These are phyloP conservation scores for Octopus sinensis DNA, from an alignment of 1,140 invertebrate genomes.

Conservation along the genomic window DNA sequence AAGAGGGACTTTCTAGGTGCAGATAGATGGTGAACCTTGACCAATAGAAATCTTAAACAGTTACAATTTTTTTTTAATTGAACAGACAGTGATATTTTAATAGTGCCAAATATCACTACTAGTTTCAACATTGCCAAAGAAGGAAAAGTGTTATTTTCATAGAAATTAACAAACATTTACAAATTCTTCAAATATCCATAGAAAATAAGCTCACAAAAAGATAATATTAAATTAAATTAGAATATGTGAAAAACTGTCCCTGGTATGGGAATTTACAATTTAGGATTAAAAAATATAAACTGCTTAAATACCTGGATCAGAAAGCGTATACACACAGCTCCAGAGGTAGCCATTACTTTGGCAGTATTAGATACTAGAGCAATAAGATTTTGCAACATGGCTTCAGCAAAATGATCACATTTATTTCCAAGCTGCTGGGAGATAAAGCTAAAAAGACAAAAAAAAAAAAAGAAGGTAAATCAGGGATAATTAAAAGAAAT, in stretches of 20 bases:
- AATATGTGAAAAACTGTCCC: too few relatives aligned
- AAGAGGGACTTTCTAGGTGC: too few relatives aligned
- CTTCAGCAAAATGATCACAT: slow-evolving; percentile 81
- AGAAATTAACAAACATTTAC: not conserved
- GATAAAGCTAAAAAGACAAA: slow-evolving; percentile 65
- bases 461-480: not conserved
- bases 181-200: not conserved
- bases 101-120: not conserved
- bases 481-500: too few relatives aligned
- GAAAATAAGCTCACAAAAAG: too few relatives aligned
- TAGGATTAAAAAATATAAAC: too few relatives aligned
- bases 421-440: slow-evolving; percentile 78
- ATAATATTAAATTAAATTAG: too few relatives aligned
- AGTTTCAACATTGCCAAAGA: too few relatives aligned
- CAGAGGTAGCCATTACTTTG: slow-evolving; percentile 91
- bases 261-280: too few relatives aligned
- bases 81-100: too few relatives aligned
- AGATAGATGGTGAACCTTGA: too few relatives aligned
- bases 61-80: too few relatives aligned
- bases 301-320: slow-evolving; percentile 68
- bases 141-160: not conserved
- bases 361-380: slow-evolving; percentile 92
- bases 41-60: too few relatives aligned
- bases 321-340: slow-evolving; percentile 80
- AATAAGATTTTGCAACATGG: slow-evolving; percentile 78